Conservation (phyloP, 2,113 vertebrate genomes). For the Ranitomeya imitator region DNA sequence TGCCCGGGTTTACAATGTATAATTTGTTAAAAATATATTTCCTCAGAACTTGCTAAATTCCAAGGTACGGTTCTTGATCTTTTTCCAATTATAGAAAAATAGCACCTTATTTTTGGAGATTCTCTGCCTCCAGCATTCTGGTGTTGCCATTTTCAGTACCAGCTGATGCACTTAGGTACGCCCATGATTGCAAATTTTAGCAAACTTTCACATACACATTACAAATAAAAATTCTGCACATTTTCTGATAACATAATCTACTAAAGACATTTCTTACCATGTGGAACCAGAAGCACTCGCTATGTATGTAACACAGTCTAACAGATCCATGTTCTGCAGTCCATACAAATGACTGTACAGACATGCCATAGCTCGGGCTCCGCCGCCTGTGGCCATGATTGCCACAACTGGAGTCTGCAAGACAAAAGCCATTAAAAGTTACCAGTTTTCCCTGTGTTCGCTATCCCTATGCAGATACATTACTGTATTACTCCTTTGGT, state of each 20-base stretch:
- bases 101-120: no score
- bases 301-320: slow-evolving; percentile 81
- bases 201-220: neutral
- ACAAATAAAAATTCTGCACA: no score
- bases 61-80: no score
- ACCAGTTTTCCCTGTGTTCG: neutral
- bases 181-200: neutral
- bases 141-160: neutral
- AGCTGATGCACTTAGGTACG: neutral
- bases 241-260: no score
- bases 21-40: no score
- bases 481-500: no score
- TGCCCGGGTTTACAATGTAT: no score
- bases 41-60: no score
- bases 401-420: slow-evolving; percentile 81
- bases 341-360: slow-evolving; percentile 77
- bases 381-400: slow-evolving; percentile 78
- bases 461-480: no score
- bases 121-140: neutral
- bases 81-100: no score
- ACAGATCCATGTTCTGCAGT: slow-evolving; percentile 77
- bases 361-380: slow-evolving; percentile 77
- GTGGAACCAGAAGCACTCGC: slow-evolving; percentile 84
- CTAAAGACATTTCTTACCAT: slow-evolving; percentile 72
- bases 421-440: neutral